phyloP scores from a whole-genome alignment of 2,113 vertebrate species.

The Brachyhypopomus occidentalis region DNA sequence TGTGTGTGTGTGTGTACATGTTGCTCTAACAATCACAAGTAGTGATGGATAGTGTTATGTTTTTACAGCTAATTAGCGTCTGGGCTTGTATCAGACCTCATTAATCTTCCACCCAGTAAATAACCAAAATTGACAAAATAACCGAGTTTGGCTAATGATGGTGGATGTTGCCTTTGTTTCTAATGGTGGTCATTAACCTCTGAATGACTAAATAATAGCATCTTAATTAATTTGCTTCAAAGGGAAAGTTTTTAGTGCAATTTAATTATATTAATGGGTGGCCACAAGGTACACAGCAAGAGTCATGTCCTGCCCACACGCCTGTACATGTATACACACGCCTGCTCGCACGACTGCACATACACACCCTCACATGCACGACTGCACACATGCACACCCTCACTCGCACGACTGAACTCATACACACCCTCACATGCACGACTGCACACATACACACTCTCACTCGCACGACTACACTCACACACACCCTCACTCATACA shows the following conservation, averaged over 20 bases:
- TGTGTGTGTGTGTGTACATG: constrained; percentile 43
- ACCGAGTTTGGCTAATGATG: constrained; percentile 96
- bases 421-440: too few relatives aligned
- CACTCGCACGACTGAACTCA: background rate
- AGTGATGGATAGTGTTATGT: constrained; percentile 98
- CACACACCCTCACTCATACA: too few relatives aligned
- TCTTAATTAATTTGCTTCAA: constrained; percentile 81
- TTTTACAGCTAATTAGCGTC: constrained; percentile 99
- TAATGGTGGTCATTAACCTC: constrained; percentile 89
- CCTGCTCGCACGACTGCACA: constrained; percentile 28
- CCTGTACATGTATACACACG: too few relatives aligned
- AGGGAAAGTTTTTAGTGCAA: constrained; percentile 77
- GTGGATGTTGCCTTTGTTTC: constrained; percentile 89
- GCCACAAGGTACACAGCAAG: constrained; percentile 64
- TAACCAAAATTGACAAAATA: constrained; percentile 98
- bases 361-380: background rate
- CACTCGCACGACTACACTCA: too few relatives aligned
- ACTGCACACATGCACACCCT: constrained; percentile 11
- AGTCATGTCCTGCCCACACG: constrained; percentile 37
- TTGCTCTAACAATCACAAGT: constrained; percentile 81
- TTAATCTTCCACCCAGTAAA: constrained; percentile 95
- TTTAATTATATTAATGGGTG: constrained; percentile 76
- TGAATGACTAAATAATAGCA: constrained; percentile 85
- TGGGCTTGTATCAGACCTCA: constrained; percentile 86
- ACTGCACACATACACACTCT: too few relatives aligned